Percentiles rank a stretch among this genome's conserved stretches.
These are phyloP conservation scores for Bos taurus DNA, from an alignment of 2,113 vertebrate species.

Conservation along the genomic window ARS-UCD2.0 NC_037330.1:47097001-47097500, in stretches of 20 bases:
- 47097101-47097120: too few relatives aligned
- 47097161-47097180: too few relatives aligned
- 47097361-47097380: background rate
- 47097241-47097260: too few relatives aligned
- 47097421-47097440: background rate
- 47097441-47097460: background rate
- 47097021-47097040: too few relatives aligned
- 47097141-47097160: too few relatives aligned
- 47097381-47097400: background rate
- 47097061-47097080: too few relatives aligned
- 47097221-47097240: too few relatives aligned
- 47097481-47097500: background rate
- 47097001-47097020: background rate
- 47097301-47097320: background rate
- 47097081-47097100: too few relatives aligned
- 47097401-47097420: background rate
- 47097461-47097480: background rate
- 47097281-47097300: background rate
- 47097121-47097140: too few relatives aligned
- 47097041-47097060: too few relatives aligned
- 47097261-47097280: background rate
- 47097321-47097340: background rate
- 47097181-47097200: too few relatives aligned
- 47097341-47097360: background rate
- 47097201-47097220: too few relatives aligned